Conservation (phyloP, 2,113 vertebrate species). For the Fulica atra region DNA sequence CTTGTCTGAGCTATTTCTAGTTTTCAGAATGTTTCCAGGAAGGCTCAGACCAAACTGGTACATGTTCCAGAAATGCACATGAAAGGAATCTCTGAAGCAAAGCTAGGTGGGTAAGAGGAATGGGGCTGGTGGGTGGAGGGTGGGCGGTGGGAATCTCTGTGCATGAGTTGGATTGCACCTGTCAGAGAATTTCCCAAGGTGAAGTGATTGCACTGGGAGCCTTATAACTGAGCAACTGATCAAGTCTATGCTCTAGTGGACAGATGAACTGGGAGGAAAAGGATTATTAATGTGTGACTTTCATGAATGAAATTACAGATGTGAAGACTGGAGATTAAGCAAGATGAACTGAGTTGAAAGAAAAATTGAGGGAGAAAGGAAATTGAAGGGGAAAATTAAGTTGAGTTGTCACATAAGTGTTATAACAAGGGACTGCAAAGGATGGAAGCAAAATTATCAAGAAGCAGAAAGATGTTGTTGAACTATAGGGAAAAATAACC, state of each 20-base stretch:
- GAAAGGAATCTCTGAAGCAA: not conserved
- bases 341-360: not conserved
- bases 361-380: not conserved
- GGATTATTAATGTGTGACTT: not conserved
- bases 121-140: too few species aligned
- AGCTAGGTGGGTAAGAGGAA: not conserved
- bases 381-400: not conserved
- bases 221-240: not conserved
- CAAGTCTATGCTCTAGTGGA: not conserved
- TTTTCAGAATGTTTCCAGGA: not conserved
- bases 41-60: not conserved
- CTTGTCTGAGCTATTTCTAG: not conserved
- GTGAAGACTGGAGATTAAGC: not conserved
- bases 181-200: not conserved
- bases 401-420: not conserved
- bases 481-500: not conserved
- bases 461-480: not conserved
- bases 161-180: not conserved
- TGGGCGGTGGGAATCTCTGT: not conserved
- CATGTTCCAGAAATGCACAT: not conserved
- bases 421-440: not conserved
- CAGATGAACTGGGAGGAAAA: not conserved
- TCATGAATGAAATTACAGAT: not conserved
- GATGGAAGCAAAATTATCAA: not conserved
- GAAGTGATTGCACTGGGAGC: not conserved